Base-by-base conservation (phyloP, 2,797 vertebrate species). In the Philypnodon macrostomus region DNA sequence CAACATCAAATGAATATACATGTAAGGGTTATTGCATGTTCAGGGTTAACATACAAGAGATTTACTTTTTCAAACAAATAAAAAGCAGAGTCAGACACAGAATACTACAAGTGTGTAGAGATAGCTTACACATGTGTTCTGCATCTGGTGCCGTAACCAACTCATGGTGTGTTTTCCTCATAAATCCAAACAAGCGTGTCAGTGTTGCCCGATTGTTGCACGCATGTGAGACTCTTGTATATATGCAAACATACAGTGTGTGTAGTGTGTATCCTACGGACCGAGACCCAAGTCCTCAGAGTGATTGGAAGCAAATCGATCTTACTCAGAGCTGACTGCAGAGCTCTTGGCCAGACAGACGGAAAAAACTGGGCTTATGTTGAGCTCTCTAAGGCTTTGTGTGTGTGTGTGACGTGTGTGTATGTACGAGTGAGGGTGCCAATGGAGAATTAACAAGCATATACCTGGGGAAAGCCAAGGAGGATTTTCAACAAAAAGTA, bases 121-220 rank as follows among this genome's bases (percentile, higher is more conserved):
- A 44, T 53, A 48, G 47, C 41, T 11, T 36, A 13, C 53, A 67
- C 72, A 77, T 81, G 66, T 84, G 75, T 59, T 45, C 61, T 67
- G 61, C 68, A 63, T 75, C 53, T 77, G 66, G 58, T 24, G 26
- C 58, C 17, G n/a, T 31, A 45, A 64, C 58, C 36, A 19, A 30
- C 42, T 52, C 46, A 32, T 55, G 51, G 40, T 53, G 33, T 37
- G 26, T 46, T 48, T 56, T 42, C 46, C 31, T 65, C 61, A 57
- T 40, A 51, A 70, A 14, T 15, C 10, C 53, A 53, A 42, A 53
- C 36, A 59, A 63, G 52, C 48, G 59, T 53, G 39, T 46, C 48
- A 63, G 40, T 19, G 46, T 11, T 41, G 18, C 32, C 56, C 59
- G 32, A 54, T 7, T 58, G 53, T 13, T 34, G 21, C 16, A 32